Conservation (phyloP, 1,140 invertebrate genomes). For the Hirudo medicinalis region DNA sequence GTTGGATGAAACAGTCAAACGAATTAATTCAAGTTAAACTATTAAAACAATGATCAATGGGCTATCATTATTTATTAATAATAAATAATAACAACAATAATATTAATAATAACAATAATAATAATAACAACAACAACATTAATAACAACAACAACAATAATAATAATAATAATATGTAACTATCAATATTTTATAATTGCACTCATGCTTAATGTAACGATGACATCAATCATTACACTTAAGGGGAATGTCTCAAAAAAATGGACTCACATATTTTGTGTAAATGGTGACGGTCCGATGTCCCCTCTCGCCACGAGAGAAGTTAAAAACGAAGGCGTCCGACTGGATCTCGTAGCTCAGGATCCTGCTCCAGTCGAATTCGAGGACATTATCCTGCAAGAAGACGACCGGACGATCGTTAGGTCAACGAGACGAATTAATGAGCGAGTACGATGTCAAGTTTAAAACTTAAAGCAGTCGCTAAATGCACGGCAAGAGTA, state of each 20-base stretch:
- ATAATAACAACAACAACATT: neutral
- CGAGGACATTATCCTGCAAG: neutral
- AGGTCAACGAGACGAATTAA: neutral
- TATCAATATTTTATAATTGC: neutral
- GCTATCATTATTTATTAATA: too few species aligned
- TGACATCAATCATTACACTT: neutral
- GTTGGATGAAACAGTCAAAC: too few species aligned
- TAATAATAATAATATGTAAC: neutral
- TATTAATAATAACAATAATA: too few species aligned
- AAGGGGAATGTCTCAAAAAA: neutral
- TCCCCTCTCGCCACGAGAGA: neutral
- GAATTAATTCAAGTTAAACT: too few species aligned
- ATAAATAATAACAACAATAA: neutral
- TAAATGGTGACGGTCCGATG: neutral
- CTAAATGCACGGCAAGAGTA: too few species aligned
- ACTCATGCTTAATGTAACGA: neutral
- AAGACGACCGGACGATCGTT: neutral
- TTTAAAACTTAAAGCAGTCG: neutral
- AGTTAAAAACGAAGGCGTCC: neutral
- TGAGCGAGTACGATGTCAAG: neutral
- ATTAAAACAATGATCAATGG: too few species aligned
- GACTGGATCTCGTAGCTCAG: neutral
- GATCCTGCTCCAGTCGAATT: neutral
- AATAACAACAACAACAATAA: neutral
- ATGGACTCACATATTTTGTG: constrained; percentile 1